Conservation (phyloP, 1,140 invertebrate species). For the Eufriesea mexicana region DNA sequence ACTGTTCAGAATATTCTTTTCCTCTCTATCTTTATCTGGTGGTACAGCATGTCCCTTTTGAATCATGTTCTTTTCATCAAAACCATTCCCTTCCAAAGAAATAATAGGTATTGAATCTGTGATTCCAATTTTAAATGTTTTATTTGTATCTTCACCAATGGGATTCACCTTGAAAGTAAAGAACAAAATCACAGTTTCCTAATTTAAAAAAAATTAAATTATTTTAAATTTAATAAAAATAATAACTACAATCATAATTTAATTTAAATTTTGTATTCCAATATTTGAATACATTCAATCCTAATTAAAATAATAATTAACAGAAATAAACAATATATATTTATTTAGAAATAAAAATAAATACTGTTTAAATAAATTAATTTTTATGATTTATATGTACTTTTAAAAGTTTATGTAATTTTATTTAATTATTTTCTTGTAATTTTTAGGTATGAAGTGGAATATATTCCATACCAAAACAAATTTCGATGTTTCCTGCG, state of each 20-base stretch:
- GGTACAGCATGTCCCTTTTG: constrained; percentile 62
- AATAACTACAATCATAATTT: neutral
- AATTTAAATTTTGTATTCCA: no score
- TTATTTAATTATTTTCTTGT: neutral
- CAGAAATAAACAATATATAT: neutral
- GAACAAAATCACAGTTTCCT: constrained; percentile 8
- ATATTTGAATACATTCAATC: neutral
- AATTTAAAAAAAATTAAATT: no score
- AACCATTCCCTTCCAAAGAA: constrained; percentile 72
- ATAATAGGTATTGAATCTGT: constrained; percentile 75
- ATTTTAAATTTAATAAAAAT: no score
- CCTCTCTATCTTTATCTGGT: constrained; percentile 77
- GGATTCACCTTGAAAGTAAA: constrained; percentile 73
- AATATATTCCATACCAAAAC: constrained; percentile 71
- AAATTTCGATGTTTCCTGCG: constrained; percentile 75
- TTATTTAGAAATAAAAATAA: neutral
- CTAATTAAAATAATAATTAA: constrained; percentile 13
- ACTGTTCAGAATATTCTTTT: constrained; percentile 75
- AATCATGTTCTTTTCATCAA: constrained; percentile 68
- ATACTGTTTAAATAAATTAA: neutral
- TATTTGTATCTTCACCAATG: constrained; percentile 75
- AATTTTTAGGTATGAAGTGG: neutral
- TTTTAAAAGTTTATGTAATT: neutral
- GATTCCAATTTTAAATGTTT: constrained; percentile 76
- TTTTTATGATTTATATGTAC: constrained; percentile 9